These are phyloP conservation scores for Oxyura jamaicensis DNA, from an alignment of 2,113 vertebrate species.

Conservation along the genomic window DNA sequence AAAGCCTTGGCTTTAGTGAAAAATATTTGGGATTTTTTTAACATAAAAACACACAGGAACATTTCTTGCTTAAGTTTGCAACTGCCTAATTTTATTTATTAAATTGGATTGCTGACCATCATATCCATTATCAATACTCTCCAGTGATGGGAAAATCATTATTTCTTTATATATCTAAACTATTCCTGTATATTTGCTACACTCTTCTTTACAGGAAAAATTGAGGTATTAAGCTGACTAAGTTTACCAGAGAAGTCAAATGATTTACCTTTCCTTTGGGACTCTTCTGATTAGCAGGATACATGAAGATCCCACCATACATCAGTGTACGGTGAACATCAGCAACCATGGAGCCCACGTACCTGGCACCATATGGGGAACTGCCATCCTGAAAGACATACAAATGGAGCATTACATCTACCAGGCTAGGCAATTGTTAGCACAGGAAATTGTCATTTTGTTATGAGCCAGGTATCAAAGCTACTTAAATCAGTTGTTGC, in stretches of 20 bases:
- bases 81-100: not conserved
- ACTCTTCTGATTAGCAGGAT: slow-evolving; percentile 93
- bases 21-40: not conserved
- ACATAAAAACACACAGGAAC: not conserved
- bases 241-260: slow-evolving; percentile 39
- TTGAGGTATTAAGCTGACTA: slow-evolving; percentile 10
- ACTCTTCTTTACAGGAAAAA: not conserved
- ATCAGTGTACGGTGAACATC: slow-evolving; percentile 94
- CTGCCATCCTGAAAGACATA: slow-evolving; percentile 83
- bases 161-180: not conserved
- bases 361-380: slow-evolving; percentile 89
- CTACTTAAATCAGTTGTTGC: not conserved
- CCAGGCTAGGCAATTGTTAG: not conserved
- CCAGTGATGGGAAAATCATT: not conserved
- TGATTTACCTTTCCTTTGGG: slow-evolving; percentile 93
- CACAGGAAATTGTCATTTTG: not conserved
- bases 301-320: slow-evolving; percentile 97
- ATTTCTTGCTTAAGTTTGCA: not conserved
- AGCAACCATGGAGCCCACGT: slow-evolving; percentile 98
- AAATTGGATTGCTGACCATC: rapidly evolving
- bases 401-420: not conserved
- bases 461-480: not conserved
- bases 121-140: not conserved
- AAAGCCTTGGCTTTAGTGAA: not conserved
- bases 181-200: not conserved